Evolutionary conservation across 2,113 vertebrate species (phyloP).

Genomic region (Ceratotherium simum): DNA sequence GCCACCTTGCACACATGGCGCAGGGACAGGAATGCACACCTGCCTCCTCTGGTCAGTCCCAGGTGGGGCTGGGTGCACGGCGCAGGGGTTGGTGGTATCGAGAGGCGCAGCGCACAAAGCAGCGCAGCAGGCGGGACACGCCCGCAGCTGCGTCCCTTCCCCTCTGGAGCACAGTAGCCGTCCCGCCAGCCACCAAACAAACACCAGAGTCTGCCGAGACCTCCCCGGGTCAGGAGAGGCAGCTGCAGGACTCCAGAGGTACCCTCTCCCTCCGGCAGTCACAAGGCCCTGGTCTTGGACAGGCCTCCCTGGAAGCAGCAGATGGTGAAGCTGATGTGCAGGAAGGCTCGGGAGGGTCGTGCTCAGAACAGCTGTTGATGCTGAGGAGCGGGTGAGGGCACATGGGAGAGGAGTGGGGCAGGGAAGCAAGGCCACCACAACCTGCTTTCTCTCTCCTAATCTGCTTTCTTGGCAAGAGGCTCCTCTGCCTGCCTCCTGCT

Average conservation of each 20-base stretch:
- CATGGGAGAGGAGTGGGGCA: no score
- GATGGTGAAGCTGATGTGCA: background rate
- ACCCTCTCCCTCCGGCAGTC: background rate
- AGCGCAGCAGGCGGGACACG: rapidly evolving
- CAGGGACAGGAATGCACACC: background rate
- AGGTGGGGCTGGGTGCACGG: rapidly evolving
- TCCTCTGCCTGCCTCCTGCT: background rate
- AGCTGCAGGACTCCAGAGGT: background rate
- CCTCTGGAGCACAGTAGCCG: background rate
- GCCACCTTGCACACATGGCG: rapidly evolving
- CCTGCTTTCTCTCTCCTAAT: rapidly evolving
- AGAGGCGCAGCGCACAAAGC: rapidly evolving
- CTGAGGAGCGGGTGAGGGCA: background rate
- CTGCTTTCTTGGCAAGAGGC: background rate
- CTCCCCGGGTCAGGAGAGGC: no score
- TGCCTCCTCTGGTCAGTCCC: rapidly evolving
- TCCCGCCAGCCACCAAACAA: background rate
- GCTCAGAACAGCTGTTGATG: background rate
- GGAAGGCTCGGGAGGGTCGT: background rate
- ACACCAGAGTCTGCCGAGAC: background rate
- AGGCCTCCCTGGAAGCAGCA: background rate
- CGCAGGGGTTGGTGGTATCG: rapidly evolving
- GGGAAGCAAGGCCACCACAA: background rate
- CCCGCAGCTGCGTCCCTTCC: no score
- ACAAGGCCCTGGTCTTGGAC: background rate